Evolutionary conservation across 2,797 vertebrate species (phyloP).

Genomic region (Acropternis orthonyx): DNA sequence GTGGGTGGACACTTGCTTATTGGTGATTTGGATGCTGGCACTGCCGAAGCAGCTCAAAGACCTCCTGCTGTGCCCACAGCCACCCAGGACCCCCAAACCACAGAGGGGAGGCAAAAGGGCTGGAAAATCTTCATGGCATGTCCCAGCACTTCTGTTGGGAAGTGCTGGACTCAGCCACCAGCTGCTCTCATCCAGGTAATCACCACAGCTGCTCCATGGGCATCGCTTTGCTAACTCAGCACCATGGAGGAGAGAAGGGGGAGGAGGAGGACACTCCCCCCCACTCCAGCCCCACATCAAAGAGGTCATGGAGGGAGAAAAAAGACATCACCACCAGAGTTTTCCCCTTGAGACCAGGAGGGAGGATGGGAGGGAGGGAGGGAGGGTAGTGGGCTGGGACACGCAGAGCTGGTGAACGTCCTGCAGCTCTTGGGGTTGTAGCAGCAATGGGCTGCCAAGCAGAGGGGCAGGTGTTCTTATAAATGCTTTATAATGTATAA

Average conservation of each 20-base stretch:
- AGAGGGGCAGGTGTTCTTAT: slow-evolving; percentile 9
- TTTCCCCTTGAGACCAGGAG: background rate
- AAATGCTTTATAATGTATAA: slow-evolving; percentile 47
- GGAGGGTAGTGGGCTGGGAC: background rate
- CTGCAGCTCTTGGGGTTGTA: accelerated
- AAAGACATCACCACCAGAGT: background rate
- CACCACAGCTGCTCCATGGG: accelerated
- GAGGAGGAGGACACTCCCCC: background rate
- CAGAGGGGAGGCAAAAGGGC: background rate
- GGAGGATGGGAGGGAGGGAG: background rate
- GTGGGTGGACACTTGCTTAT: background rate
- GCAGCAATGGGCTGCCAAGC: background rate
- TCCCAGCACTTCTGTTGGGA: background rate
- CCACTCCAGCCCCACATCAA: background rate
- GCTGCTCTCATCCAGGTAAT: background rate
- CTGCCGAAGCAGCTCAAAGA: background rate
- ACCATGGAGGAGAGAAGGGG: background rate
- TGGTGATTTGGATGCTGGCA: background rate
- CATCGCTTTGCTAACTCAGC: background rate
- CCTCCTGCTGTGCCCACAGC: accelerated
- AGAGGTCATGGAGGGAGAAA: background rate
- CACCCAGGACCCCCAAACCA: accelerated
- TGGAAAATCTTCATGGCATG: background rate
- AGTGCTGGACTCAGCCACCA: background rate
- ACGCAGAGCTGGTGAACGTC: background rate